Conservation (phyloP, 1,140 invertebrate species). For the Cyphomyrmex costatus region DNA sequence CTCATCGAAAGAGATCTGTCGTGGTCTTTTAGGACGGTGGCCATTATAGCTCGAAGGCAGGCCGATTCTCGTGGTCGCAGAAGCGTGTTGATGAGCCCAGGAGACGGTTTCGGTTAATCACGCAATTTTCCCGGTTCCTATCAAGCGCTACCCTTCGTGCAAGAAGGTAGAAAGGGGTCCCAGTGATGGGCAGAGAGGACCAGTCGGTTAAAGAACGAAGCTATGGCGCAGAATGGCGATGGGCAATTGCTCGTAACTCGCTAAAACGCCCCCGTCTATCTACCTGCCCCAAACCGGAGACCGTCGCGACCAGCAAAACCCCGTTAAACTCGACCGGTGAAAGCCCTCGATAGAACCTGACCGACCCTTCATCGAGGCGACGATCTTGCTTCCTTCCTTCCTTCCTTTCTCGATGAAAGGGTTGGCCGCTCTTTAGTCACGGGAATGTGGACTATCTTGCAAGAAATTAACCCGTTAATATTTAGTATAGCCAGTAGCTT, state of each 20-base stretch:
- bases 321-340: constrained; percentile 74
- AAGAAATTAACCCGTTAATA: constrained; percentile 74
- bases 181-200: constrained; percentile 64
- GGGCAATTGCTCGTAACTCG: constrained; percentile 83
- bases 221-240: constrained; percentile 80
- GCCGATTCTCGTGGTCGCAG: constrained; percentile 71
- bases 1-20: constrained; percentile 28
- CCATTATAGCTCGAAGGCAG: constrained; percentile 72
- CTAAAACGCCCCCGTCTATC: constrained; percentile 66
- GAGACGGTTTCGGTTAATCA: constrained; percentile 80
- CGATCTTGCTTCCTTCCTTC: constrained; percentile 74
- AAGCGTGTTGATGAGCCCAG: constrained; percentile 76
- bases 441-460: constrained; percentile 20
- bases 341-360: constrained; percentile 72
- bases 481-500: constrained; percentile 58
- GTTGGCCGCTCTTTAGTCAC: constrained; percentile 28
- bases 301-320: constrained; percentile 79
- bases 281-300: constrained; percentile 68
- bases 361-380: constrained; percentile 74
- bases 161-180: constrained; percentile 48
- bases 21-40: constrained; percentile 64
- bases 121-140: constrained; percentile 78
- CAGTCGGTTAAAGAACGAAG: constrained; percentile 76
- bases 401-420: constrained; percentile 58
- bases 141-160: constrained; percentile 68